Base-by-base conservation (phyloP, 2,113 vertebrate genomes). In the Illadopsis cleaveri region DNA sequence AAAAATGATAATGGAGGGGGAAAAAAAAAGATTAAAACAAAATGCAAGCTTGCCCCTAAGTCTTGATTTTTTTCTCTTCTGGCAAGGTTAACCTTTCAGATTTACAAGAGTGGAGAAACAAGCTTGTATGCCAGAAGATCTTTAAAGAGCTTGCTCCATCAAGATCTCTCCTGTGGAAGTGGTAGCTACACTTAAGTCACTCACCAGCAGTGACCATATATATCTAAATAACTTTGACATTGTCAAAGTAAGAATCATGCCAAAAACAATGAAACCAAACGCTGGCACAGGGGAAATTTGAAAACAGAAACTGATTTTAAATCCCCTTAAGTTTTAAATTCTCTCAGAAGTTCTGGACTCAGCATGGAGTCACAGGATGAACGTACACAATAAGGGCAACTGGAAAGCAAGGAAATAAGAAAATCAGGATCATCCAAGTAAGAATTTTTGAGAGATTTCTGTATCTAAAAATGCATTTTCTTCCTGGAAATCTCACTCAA, bases 1-100 rank as follows among this genome's bases (percentile, higher is more conserved):
- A 50, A 60, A 84, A 62, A 65, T 0, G 0, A 6, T 13, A 73
- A 14, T 0, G 15, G 23, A 54, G 18, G 38, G 38, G 40, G 31
- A 51, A 35, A 66, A 57, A 16, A 45, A 12, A 23, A 30, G 2
- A 35, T 17, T 37, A 28, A 9, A 53, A 58, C 25, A 38, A 79
- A 31, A 75, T 15, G 4, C 23, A 73, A 70, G 7, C 18, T 35
- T 80, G 51, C 8, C 31, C 15, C 5, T 42, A 71, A 40, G 8
- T 22, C 35, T 35, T 82, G 8, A 0, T 15, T 28, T 62, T 62
- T 58, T 62, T 7, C 5, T 24, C 10, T 27, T 4, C 22, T 13
- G 45, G 27, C 12, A 88, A 82, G 40, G 22, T 68, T 82, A 62
- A 62, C 21, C 10, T 72, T 75, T 51, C 48, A 68, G 27, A 33